A percentile compares a stretch with the other conserved stretches of the same genome.
Conservation (phyloP, 1,140 invertebrate genomes). For the Ridgeia piscesae region DNA sequence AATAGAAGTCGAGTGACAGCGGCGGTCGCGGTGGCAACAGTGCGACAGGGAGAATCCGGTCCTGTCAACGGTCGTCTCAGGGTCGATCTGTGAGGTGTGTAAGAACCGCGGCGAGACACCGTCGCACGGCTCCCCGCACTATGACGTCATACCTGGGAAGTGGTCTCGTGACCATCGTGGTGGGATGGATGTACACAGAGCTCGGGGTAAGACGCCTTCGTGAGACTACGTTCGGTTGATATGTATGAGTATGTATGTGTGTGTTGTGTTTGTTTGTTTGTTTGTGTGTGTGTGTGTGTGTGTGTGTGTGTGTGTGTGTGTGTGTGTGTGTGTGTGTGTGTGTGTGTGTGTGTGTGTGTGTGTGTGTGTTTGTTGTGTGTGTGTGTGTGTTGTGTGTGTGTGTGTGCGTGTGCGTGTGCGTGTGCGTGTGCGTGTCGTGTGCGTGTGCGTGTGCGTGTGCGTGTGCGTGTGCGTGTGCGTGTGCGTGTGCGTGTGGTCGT, state of each 20-base stretch:
- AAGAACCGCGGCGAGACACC: neutral
- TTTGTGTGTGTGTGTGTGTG: neutral
- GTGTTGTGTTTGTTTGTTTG: neutral
- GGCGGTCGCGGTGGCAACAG: neutral
- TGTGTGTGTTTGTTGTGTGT: no score
- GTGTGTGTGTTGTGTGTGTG: conserved; percentile 20
- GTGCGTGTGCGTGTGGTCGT: neutral
- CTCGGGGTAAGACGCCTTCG: neutral
- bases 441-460: no score
- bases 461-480: neutral
- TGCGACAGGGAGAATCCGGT: neutral
- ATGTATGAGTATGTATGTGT: neutral
- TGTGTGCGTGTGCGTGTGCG: conserved; percentile 18
- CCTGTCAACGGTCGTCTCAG: neutral
- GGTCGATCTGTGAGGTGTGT: neutral
- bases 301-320: no score
- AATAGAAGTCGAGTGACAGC: neutral
- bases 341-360: neutral
- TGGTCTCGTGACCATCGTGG: neutral
- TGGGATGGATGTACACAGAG: neutral
- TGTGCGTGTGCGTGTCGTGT: conserved; percentile 13
- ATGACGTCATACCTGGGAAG: neutral
- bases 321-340: neutral
- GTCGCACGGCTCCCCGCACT: neutral
- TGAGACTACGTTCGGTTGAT: neutral